Conservation (phyloP, 2,113 vertebrate species). For the Eira barbara region DNA sequence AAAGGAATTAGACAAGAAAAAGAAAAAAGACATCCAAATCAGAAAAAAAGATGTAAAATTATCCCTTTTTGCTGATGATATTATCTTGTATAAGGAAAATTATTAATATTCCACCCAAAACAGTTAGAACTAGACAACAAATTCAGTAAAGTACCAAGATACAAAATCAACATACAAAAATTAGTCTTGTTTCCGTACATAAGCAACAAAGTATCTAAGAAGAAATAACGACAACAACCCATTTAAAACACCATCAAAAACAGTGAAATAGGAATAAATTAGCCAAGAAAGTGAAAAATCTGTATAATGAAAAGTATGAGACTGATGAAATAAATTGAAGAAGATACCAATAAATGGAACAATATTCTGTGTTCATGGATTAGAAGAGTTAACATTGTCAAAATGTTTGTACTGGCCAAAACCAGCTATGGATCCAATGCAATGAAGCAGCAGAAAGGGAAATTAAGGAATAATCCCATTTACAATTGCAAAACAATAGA, state of each 20-base stretch:
- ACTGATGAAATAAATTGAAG: neutral
- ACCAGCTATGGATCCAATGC: neutral
- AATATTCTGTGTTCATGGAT: neutral
- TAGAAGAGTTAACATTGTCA: neutral
- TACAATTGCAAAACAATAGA: neutral
- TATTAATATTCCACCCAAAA: neutral
- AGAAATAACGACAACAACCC: neutral
- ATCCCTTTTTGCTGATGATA: neutral
- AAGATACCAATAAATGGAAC: neutral
- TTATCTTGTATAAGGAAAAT: neutral
- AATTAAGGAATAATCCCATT: neutral
- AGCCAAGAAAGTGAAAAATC: neutral
- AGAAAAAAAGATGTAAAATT: neutral
- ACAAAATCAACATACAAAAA: neutral
- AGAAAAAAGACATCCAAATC: neutral
- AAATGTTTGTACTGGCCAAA: neutral
- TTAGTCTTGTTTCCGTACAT: neutral
- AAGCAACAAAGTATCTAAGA: neutral
- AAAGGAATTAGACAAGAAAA: neutral
- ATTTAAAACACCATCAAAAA: neutral
- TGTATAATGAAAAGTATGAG: neutral
- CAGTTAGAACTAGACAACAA: neutral
- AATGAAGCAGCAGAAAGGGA: neutral
- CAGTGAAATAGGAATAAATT: neutral
- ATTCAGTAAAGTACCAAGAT: neutral